phyloP scores from a whole-genome alignment of 64 coral and sea anemone genomes.

The Astreopora myriophthalma region DNA sequence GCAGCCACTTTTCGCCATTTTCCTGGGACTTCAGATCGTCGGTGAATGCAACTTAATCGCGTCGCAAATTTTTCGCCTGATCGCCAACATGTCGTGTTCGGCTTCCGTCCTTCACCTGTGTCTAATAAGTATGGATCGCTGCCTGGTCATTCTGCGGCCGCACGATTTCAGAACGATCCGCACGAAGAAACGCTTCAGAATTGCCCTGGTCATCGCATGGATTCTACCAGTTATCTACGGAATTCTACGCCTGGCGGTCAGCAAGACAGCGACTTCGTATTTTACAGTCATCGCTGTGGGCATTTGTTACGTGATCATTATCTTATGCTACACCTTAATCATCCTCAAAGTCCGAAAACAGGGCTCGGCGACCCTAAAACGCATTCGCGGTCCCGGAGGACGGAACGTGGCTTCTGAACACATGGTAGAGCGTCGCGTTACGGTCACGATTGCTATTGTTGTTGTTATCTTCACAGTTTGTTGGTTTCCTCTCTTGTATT shows the following conservation, averaged over 20 bases:
- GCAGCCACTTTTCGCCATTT: constrained; percentile 72
- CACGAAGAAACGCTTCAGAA: constrained; percentile 55
- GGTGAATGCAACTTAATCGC: constrained; percentile 30
- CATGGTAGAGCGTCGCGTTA: constrained; percentile 79
- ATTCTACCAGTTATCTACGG: constrained; percentile 71
- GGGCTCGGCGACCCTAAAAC: constrained; percentile 29
- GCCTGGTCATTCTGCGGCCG: constrained; percentile 71
- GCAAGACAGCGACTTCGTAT: constrained; percentile 65
- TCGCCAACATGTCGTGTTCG: constrained; percentile 83
- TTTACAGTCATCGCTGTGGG: constrained; percentile 81
- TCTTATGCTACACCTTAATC: constrained; percentile 80
- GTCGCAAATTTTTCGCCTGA: constrained; percentile 71
- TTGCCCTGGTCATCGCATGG: constrained; percentile 59
- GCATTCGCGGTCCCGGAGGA: constrained; percentile 18
- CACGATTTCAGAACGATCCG: constrained; percentile 51
- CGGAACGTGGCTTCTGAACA: constrained; percentile 23
- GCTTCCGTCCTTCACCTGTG: constrained; percentile 82
- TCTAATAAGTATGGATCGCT: constrained; percentile 79
- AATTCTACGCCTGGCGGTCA: constrained; percentile 65
- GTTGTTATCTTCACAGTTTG: constrained; percentile 77
- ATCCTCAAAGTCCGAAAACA: constrained; percentile 78
- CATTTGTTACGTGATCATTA: constrained; percentile 71
- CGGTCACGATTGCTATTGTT: constrained; percentile 86
- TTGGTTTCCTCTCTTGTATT: constrained; percentile 77
- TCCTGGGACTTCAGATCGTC: constrained; percentile 55